phyloP scores from a whole-genome alignment of 2,888 invertebrate species.

The Aleiodes testaceus region DNA sequence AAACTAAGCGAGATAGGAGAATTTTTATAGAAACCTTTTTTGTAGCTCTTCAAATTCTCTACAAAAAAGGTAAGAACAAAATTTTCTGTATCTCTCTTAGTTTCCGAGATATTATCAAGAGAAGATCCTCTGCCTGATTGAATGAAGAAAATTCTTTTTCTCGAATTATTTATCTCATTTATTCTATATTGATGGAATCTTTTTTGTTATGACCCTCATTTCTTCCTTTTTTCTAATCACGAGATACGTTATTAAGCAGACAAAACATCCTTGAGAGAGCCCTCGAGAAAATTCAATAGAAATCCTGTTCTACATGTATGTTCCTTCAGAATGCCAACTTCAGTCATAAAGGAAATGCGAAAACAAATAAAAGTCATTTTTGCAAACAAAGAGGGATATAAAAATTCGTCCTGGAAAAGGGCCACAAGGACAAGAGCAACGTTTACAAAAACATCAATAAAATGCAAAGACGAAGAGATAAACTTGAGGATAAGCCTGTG shows the following conservation, averaged over 20 bases:
- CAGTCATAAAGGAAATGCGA: not conserved
- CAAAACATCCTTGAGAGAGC: not conserved
- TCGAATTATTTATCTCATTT: too few relatives aligned
- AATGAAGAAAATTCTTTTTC: too few relatives aligned
- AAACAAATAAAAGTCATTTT: constrained; percentile 30
- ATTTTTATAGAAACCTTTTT: too few relatives aligned
- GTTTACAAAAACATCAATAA: constrained; percentile 60
- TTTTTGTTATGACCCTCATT: too few relatives aligned
- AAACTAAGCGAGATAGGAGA: too few relatives aligned
- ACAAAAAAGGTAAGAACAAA: too few relatives aligned
- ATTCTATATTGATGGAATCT: not conserved
- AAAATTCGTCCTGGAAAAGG: constrained; percentile 24
- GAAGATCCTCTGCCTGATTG: too few relatives aligned
- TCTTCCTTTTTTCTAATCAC: too few relatives aligned
- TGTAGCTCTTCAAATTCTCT: too few relatives aligned
- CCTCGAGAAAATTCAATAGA: not conserved
- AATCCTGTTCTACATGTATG: not conserved
- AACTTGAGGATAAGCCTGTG: constrained; percentile 61
- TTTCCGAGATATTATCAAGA: not conserved
- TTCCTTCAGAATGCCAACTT: constrained; percentile 5
- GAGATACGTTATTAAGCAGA: not conserved
- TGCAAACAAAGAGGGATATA: constrained; percentile 21
- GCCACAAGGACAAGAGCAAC: not conserved
- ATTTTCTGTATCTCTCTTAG: too few relatives aligned
- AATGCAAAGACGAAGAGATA: constrained; percentile 67